Conservation (phyloP, 2,888 invertebrate genomes). For the Ichneumoninae sp. region DNA sequence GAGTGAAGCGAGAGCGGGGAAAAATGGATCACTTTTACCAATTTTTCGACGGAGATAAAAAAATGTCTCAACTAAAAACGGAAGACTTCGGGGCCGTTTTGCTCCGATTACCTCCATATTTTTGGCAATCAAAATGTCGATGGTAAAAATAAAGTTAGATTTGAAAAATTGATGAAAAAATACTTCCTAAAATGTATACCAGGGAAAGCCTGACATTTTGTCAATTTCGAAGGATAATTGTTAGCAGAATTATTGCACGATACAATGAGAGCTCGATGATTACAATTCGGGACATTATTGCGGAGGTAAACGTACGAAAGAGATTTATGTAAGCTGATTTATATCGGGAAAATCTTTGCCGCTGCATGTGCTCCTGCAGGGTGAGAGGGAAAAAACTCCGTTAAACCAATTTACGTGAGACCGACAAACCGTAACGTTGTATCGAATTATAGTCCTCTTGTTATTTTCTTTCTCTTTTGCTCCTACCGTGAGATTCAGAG, state of each 20-base stretch:
- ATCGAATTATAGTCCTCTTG: conserved; percentile 20
- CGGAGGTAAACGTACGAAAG: neutral
- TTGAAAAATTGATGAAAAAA: neutral
- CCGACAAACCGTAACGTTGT: conserved; percentile 41
- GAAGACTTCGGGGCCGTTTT: no score
- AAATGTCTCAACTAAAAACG: no score
- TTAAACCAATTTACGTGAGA: conserved; percentile 59
- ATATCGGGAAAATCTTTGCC: conserved; percentile 1
- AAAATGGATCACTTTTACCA: no score
- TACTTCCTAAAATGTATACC: no score
- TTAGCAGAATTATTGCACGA: neutral
- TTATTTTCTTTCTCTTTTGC: conserved; percentile 10
- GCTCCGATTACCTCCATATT: neutral
- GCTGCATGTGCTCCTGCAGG: neutral
- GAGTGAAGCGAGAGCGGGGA: no score
- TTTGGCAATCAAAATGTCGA: neutral
- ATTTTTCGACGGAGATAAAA: no score
- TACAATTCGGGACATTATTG: neutral
- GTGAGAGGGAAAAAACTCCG: conserved; percentile 19
- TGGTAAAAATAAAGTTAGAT: neutral
- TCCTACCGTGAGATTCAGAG: neutral
- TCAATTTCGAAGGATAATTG: no score
- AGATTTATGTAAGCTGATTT: neutral
- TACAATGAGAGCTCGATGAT: neutral
- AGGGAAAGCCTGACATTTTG: no score